Percentiles rank a stretch among this genome's conserved stretches.
phyloP scores from a whole-genome alignment of 2,888 invertebrate genomes.

The Amblyjoppa proteus region DNA sequence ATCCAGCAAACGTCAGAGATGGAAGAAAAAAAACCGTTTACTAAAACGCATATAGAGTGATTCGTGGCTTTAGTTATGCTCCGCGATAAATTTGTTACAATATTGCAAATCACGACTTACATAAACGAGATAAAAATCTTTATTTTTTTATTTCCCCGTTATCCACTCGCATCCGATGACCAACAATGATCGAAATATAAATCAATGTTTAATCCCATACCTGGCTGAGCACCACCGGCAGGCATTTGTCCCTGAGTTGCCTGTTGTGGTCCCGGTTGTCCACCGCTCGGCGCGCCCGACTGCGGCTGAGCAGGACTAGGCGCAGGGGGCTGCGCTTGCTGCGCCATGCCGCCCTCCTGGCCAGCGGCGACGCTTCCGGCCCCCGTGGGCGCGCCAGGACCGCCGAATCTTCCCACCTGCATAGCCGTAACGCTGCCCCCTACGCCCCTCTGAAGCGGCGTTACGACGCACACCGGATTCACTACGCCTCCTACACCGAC shows the following conservation, averaged over 20 bases:
- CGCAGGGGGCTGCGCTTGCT: constrained; percentile 91
- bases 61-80: background rate
- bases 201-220: constrained; percentile 69
- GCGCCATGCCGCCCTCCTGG: constrained; percentile 89
- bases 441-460: constrained; percentile 86
- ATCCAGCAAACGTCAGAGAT: background rate
- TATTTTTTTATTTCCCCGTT: background rate
- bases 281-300: constrained; percentile 89
- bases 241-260: constrained; percentile 86
- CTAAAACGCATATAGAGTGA: background rate
- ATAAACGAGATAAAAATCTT: background rate
- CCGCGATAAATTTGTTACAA: background rate
- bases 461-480: constrained; percentile 85
- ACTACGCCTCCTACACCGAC: constrained; percentile 79
- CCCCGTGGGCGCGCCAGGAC: constrained; percentile 83
- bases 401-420: constrained; percentile 83
- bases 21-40: background rate
- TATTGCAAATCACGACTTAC: background rate
- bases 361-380: constrained; percentile 86
- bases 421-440: constrained; percentile 83
- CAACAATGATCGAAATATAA: background rate
- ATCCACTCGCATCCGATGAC: background rate
- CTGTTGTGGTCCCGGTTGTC: constrained; percentile 87
- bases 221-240: constrained; percentile 82
- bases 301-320: constrained; percentile 92